Evolutionary conservation across 2,113 vertebrate species (phyloP).

Genomic region (Phalacrocorax aristotelis): DNA sequence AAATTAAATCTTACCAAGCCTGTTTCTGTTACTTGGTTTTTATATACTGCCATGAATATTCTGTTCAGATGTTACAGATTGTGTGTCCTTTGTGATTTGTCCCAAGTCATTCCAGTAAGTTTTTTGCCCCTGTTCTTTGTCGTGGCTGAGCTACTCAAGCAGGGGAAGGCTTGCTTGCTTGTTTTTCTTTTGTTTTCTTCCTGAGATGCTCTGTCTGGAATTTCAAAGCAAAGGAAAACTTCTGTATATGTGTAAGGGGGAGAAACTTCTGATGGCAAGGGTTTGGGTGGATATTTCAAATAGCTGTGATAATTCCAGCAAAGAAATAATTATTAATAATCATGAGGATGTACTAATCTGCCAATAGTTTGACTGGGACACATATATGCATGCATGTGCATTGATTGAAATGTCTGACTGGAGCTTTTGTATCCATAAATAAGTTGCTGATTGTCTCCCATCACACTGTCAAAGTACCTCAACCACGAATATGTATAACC

Average conservation of each 20-base stretch:
- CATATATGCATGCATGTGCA: neutral
- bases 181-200: neutral
- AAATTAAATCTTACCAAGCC: neutral
- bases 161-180: neutral
- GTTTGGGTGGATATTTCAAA: neutral
- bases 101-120: neutral
- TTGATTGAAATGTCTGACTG: neutral
- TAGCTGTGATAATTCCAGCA: neutral
- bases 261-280: neutral
- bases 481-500: neutral
- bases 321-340: neutral
- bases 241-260: neutral
- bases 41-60: neutral
- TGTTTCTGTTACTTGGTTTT: neutral
- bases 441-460: neutral
- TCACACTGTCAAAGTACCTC: constrained; percentile 5
- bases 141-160: neutral
- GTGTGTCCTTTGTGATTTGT: neutral
- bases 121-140: neutral
- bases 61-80: neutral
- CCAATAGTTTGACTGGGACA: neutral
- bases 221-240: neutral
- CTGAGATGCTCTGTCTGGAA: neutral
- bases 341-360: neutral
- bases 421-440: constrained; percentile 9